Evolutionary conservation across 2,113 vertebrate species (phyloP).

Genomic region (Marcusenius ussheri): DNA sequence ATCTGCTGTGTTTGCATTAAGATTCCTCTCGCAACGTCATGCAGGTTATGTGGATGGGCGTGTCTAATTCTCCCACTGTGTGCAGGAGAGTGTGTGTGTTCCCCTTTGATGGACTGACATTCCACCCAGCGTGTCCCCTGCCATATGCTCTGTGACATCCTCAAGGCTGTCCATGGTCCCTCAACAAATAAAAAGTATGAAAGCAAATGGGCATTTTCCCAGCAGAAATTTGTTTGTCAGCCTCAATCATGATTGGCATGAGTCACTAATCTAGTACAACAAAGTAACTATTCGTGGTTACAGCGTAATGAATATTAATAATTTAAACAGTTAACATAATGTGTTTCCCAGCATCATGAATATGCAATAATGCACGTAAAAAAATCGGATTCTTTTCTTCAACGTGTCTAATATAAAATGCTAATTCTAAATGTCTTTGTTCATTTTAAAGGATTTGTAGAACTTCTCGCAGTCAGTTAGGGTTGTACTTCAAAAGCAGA

Average conservation of each 20-base stretch:
- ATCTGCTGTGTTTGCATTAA: neutral
- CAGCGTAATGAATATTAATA: slow-evolving; percentile 58
- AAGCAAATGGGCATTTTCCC: neutral
- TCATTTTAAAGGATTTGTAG: slow-evolving; percentile 36
- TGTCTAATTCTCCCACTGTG: neutral
- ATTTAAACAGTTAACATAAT: slow-evolving; percentile 61
- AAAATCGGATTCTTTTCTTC: slow-evolving; percentile 28
- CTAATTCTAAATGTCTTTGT: slow-evolving; percentile 46
- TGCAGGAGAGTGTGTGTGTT: neutral
- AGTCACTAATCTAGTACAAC: neutral
- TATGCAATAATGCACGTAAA: slow-evolving; percentile 55
- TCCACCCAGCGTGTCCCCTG: neutral
- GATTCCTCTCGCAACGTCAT: neutral
- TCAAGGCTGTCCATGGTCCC: neutral
- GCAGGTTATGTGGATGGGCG: neutral
- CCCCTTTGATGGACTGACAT: neutral
- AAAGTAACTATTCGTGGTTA: slow-evolving; percentile 50
- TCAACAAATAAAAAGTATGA: neutral
- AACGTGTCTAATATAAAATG: slow-evolving; percentile 29
- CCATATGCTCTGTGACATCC: neutral
- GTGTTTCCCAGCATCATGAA: slow-evolving; percentile 53
- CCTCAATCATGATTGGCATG: neutral
- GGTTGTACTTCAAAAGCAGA: slow-evolving; percentile 35
- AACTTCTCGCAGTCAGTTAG: slow-evolving; percentile 36
- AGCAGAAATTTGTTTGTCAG: neutral